A percentile compares a stretch with the other conserved stretches of the same genome.
Evolutionary conservation across 2,797 vertebrate species (phyloP).

Genomic region (Anguilla obscura): DNA sequence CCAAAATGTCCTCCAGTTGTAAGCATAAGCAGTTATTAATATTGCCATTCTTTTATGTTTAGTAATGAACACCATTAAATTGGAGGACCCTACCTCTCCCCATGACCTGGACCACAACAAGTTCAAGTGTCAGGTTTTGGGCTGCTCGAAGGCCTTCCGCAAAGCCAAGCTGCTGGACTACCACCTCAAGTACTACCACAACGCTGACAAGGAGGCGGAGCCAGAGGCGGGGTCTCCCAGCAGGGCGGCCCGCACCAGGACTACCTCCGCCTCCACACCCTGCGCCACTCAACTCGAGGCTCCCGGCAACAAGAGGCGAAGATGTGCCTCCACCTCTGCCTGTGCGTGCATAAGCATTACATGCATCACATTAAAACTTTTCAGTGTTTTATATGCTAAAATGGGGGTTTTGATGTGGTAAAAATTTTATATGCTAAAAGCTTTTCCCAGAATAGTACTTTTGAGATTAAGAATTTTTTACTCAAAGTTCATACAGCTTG

Average conservation of each 20-base stretch:
- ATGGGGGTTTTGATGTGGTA: background rate
- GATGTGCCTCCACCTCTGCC: slow-evolving; percentile 45
- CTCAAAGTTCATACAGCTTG: too few relatives aligned
- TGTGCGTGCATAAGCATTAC: slow-evolving; percentile 35
- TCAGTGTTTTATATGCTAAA: background rate
- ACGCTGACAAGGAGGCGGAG: slow-evolving; percentile 49
- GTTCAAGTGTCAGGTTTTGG: slow-evolving; percentile 59
- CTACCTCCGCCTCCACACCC: slow-evolving; percentile 44
- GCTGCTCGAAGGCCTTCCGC: slow-evolving; percentile 52
- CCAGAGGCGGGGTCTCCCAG: slow-evolving; percentile 41
- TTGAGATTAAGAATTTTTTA: too few relatives aligned
- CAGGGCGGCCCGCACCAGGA: slow-evolving; percentile 41
- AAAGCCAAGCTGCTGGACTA: slow-evolving; percentile 56
- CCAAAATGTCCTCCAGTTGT: background rate
- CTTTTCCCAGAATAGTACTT: background rate
- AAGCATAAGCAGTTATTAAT: background rate
- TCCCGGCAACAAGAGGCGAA: slow-evolving; percentile 43
- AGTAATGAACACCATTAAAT: slow-evolving; percentile 52
- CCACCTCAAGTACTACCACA: slow-evolving; percentile 63
- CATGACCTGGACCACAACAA: slow-evolving; percentile 58
- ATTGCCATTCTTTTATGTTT: background rate
- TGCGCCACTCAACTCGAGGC: slow-evolving; percentile 36
- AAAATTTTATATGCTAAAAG: background rate
- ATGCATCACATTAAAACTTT: too few relatives aligned
- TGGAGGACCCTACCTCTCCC: slow-evolving; percentile 43